Evolutionary conservation across 2,113 vertebrate species (phyloP).

Genomic region (Strix uralensis): DNA sequence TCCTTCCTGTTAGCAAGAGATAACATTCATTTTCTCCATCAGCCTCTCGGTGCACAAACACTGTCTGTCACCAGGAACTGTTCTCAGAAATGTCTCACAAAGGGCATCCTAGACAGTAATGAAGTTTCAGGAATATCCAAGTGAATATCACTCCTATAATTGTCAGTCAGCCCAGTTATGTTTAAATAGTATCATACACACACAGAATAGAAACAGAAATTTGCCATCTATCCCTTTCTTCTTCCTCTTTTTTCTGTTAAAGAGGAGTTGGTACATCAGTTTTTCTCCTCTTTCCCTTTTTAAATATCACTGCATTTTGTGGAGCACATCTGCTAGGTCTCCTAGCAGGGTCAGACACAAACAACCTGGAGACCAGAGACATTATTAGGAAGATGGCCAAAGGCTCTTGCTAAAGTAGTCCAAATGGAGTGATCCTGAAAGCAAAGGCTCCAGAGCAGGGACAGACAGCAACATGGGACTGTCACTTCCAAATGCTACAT

Average conservation of each 20-base stretch:
- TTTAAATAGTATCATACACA: background rate
- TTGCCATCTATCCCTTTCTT: background rate
- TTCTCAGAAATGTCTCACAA: background rate
- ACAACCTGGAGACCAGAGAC: background rate
- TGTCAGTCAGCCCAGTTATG: background rate
- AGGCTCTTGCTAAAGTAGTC: background rate
- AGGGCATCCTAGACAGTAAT: background rate
- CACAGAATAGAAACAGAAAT: background rate
- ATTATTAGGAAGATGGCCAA: background rate
- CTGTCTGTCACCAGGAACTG: background rate
- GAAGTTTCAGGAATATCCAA: background rate
- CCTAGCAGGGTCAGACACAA: background rate
- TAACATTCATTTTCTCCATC: slow-evolving; percentile 9
- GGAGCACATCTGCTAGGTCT: background rate
- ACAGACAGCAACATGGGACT: background rate
- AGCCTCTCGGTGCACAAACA: background rate
- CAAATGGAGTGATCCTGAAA: background rate
- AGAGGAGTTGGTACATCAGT: background rate
- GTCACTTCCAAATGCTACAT: background rate
- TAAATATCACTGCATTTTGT: background rate
- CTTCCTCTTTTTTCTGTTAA: background rate
- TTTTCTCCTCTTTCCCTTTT: background rate
- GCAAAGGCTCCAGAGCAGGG: background rate
- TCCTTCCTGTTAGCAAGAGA: background rate
- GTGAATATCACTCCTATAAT: background rate